Percentiles rank a stretch among this genome's conserved stretches.
Conservation (phyloP, 2,888 invertebrate genomes). For the Erebia aethiops region DNA sequence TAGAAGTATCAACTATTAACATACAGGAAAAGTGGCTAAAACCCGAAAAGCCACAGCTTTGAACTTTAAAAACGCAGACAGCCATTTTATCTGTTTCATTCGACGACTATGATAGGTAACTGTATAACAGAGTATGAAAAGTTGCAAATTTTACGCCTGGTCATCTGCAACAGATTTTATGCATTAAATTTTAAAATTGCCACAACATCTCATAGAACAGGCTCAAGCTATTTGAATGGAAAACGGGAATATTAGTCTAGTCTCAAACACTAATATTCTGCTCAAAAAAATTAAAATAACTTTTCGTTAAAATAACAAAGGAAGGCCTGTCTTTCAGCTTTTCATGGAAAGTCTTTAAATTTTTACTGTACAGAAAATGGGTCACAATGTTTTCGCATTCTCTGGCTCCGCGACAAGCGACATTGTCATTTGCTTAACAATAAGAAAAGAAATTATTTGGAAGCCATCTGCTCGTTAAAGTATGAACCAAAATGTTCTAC, state of each 20-base stretch:
- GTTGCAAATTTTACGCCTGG: no score
- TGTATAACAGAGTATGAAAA: no score
- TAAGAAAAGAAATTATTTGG: constrained; percentile 21
- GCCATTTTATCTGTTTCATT: no score
- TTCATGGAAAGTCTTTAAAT: constrained; percentile 21
- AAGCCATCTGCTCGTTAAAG: constrained; percentile 22
- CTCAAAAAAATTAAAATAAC: constrained; percentile 8
- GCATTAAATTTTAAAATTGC: no score
- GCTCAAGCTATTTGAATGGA: neutral
- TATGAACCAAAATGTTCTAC: constrained; percentile 16
- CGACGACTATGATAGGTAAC: no score
- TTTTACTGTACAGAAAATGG: constrained; percentile 18
- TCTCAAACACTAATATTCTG: constrained; percentile 13
- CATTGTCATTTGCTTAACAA: constrained; percentile 19
- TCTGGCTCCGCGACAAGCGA: constrained; percentile 16
- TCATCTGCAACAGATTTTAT: no score
- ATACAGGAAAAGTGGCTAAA: no score
- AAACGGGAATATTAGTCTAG: constrained; percentile 9
- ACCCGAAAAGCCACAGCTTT: no score
- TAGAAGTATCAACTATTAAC: neutral
- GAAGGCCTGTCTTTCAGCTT: constrained; percentile 17
- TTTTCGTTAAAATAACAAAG: constrained; percentile 10
- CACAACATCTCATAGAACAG: neutral
- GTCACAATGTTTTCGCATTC: constrained; percentile 22
- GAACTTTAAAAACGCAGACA: no score